A percentile compares a stretch with the other conserved stretches of the same genome.
Conservation (phyloP, 2,888 invertebrate species). For the Sarcophaga carnaria region DNA sequence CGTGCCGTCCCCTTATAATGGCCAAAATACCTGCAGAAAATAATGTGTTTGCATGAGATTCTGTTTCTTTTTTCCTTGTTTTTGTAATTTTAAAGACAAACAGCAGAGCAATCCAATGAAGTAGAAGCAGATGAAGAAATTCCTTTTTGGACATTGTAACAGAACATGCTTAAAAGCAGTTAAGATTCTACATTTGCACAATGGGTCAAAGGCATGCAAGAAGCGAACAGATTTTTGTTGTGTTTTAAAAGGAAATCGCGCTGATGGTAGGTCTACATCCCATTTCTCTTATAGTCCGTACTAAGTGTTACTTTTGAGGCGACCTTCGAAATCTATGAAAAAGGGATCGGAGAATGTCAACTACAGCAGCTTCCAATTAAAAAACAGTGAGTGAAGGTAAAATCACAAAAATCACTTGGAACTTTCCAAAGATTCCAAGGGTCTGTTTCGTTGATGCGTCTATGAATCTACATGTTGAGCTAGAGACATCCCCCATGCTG, state of each 20-base stretch:
- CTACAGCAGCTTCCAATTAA: no score
- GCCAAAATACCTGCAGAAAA: conserved; percentile 36
- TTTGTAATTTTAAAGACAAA: conserved; percentile 21
- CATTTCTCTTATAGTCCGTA: no score
- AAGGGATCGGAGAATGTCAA: no score
- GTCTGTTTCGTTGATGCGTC: no score
- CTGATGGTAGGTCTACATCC: background rate
- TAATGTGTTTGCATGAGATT: no score
- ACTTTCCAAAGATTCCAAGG: no score
- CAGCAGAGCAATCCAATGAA: background rate
- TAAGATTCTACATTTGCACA: conserved; percentile 7
- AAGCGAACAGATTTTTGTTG: background rate
- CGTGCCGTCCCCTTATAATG: conserved; percentile 12
- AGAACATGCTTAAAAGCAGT: conserved; percentile 20
- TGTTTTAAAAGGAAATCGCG: background rate
- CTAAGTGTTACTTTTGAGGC: no score
- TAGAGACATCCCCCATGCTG: no score
- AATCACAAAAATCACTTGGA: no score
- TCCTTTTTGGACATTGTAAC: conserved; percentile 38
- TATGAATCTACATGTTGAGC: no score
- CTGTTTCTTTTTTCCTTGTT: conserved; percentile 7
- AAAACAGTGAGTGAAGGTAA: no score
- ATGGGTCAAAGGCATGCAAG: background rate
- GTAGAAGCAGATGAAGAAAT: conserved; percentile 6
- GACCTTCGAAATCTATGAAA: no score